Base-by-base conservation (phyloP, 2,113 vertebrate genomes). In the Rissa tridactyla region DNA sequence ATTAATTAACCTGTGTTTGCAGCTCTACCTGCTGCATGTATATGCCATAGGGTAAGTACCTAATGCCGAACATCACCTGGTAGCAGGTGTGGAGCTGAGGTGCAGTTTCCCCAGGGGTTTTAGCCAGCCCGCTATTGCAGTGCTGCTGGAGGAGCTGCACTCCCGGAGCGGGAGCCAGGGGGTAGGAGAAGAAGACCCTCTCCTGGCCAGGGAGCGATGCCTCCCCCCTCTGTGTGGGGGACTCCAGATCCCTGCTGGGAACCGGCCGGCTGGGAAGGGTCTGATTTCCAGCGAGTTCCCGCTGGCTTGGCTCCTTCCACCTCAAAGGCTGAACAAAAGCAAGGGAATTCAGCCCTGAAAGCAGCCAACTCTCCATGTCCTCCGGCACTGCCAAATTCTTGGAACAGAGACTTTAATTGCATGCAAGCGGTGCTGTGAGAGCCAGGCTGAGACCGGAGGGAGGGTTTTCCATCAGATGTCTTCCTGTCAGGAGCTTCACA, bases 91-190 rank as follows among this genome's bases (percentile, higher is more conserved):
- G 34, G 40, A 83, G 58, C 58, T 4, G 29, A 78, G 57, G 32
- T 42, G n/a, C 30, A 10, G 10, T 46, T 70, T 86, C 60, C 69
- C 6, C 34, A 29, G 27, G 2, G n/a, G 6, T n/a, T 85, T 82
- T 69, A 64, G 47, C n/a, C 70, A 84, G 49, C 6, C 23, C 2
- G 2, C 26, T 34, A 20, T 6, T 66, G 68, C 36, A 34, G 32
- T 21, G 38, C 69, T 82, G 69, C 55, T 57, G 49, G 26, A 62
- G 1, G 5, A 38, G 52, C 40, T 70, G 80, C 1, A 1, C 5
- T 80, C 21, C 51, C 1, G 0, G 22, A 73, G 4, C 0, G 0
- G 52, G 20, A 86, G 32, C 13, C 5, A 3, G 27, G 25, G 18
- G 5, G 27, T 18, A 57, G 30, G 11, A 57, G 23, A 36, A 77